These are phyloP conservation scores for Drosophila littoralis DNA, from an alignment of 1,140 invertebrate species.

Conservation along the genomic window DNA sequence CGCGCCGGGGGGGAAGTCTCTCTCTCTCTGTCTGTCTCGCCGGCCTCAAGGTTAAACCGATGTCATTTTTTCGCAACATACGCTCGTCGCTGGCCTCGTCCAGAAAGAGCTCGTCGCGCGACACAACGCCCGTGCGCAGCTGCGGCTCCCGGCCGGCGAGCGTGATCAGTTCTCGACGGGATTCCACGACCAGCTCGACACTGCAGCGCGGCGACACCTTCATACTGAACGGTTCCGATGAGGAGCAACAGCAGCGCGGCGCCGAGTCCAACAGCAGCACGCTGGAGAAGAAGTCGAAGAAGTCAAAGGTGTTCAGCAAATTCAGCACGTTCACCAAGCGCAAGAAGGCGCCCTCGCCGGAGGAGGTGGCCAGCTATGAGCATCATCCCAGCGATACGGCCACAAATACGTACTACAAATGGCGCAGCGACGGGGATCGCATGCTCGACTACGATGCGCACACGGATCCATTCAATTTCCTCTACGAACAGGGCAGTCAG, in stretches of 20 bases:
- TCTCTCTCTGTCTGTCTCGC: not conserved
- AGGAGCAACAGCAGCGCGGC: slow-evolving; percentile 44
- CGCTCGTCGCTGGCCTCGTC: slow-evolving; percentile 74
- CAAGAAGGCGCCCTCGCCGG: slow-evolving; percentile 72
- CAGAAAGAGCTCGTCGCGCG: slow-evolving; percentile 75
- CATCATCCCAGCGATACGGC: slow-evolving; percentile 81
- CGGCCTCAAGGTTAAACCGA: slow-evolving; percentile 30
- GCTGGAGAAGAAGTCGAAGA: slow-evolving; percentile 78
- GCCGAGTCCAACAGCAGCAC: slow-evolving; percentile 69
- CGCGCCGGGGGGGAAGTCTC: slow-evolving; percentile 2
- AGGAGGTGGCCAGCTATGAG: slow-evolving; percentile 67
- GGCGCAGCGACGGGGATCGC: slow-evolving; percentile 71
- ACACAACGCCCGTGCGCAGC: slow-evolving; percentile 73
- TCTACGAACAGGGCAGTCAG: slow-evolving; percentile 75
- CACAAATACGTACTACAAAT: slow-evolving; percentile 82
- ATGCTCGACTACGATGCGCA: slow-evolving; percentile 77
- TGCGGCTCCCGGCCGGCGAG: slow-evolving; percentile 65
- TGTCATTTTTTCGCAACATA: slow-evolving; percentile 83
- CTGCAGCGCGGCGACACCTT: slow-evolving; percentile 79
- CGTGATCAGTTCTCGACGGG: slow-evolving; percentile 66
- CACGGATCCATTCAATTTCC: slow-evolving; percentile 79
- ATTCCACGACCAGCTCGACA: slow-evolving; percentile 65
- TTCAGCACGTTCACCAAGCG: slow-evolving; percentile 82
- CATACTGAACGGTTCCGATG: slow-evolving; percentile 63
- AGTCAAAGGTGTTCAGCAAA: slow-evolving; percentile 80